Percentiles rank a stretch among this genome's conserved stretches.
phyloP scores from a whole-genome alignment of 2,113 vertebrate species.

The Cottus gobio region DNA sequence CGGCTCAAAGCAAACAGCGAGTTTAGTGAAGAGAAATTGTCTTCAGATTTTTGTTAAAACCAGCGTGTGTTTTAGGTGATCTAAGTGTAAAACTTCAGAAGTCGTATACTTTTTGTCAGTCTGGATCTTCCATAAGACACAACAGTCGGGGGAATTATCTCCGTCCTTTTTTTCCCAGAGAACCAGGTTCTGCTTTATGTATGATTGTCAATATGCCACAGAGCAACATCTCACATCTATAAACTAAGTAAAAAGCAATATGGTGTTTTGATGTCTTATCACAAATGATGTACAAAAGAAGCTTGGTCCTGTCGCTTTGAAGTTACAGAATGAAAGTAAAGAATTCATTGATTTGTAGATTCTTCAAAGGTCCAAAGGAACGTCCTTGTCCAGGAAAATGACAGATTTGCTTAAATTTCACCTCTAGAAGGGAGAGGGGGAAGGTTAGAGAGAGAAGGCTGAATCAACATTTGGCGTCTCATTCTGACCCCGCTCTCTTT shows the following conservation, averaged over 20 bases:
- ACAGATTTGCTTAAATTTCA: conserved; percentile 75
- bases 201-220: conserved; percentile 35
- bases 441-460: conserved; percentile 73
- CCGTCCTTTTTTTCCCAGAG: conserved; percentile 13
- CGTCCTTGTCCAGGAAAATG: conserved; percentile 59
- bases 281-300: conserved; percentile 17
- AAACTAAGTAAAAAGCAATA: conserved; percentile 45
- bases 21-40: background rate
- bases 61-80: background rate
- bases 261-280: conserved; percentile 35
- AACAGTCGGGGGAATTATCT: conserved; percentile 13
- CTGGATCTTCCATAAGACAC: background rate
- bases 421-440: conserved; percentile 56
- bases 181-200: conserved; percentile 24
- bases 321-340: conserved; percentile 19
- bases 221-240: conserved; percentile 51
- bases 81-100: conserved; percentile 6
- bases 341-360: conserved; percentile 31
- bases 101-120: background rate
- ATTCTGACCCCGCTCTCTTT: conserved; percentile 74
- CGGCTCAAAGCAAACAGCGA: background rate
- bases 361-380: conserved; percentile 41
- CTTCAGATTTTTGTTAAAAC: background rate
- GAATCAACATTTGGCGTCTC: conserved; percentile 78
- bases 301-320: background rate